These are phyloP conservation scores for Calameuta idolon DNA, from an alignment of 2,888 invertebrate genomes.

Conservation along the genomic window DNA sequence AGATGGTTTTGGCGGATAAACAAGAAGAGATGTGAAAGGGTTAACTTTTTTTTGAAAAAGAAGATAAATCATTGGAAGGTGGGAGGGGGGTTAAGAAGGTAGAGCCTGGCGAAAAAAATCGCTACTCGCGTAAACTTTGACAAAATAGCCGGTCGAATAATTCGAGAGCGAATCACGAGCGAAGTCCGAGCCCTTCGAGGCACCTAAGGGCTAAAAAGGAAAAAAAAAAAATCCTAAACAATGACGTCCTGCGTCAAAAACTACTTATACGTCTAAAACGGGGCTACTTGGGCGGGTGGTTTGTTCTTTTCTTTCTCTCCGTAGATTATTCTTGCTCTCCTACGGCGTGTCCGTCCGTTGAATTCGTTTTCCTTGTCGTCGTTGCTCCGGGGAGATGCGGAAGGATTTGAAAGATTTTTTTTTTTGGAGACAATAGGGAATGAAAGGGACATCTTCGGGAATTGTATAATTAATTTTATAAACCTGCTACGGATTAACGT, in stretches of 20 bases:
- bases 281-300: neutral
- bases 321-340: neutral
- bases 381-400: neutral
- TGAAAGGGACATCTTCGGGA: conserved; percentile 7
- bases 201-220: conserved; percentile 51
- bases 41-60: neutral
- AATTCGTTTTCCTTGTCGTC: conserved; percentile 2
- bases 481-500: conserved; percentile 24
- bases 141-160: neutral
- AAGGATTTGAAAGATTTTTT: neutral
- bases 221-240: conserved; percentile 29
- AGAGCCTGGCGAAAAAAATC: neutral
- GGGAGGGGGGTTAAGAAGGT: neutral
- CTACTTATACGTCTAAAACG: conserved; percentile 37
- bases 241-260: conserved; percentile 65
- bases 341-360: neutral
- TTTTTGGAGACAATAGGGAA: neutral
- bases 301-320: neutral
- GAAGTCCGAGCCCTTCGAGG: conserved; percentile 57
- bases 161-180: conserved; percentile 30
- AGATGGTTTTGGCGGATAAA: neutral
- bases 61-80: neutral
- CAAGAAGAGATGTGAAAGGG: neutral
- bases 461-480: conserved; percentile 30
- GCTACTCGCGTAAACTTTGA: neutral